phyloP scores from a whole-genome alignment of 2,888 invertebrate species.

The Lasioglossum figueresi region DNA sequence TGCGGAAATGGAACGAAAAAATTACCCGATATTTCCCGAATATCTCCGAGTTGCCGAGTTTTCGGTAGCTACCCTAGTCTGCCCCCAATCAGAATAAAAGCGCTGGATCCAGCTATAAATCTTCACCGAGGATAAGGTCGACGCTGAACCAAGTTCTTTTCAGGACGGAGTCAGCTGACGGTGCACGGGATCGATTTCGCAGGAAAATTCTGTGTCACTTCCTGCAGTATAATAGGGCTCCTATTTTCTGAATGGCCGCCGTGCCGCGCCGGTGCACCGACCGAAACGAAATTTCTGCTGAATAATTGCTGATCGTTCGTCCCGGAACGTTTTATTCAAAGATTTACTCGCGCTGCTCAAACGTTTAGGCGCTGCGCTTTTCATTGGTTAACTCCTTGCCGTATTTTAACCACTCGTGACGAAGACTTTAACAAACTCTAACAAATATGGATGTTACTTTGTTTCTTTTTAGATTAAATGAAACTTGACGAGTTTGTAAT shows the following conservation, averaged over 20 bases:
- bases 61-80: background rate
- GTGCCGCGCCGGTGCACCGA: background rate
- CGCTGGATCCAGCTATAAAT: conserved; percentile 11
- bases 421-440: no score
- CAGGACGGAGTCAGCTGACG: background rate
- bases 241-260: background rate
- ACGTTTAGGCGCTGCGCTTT: background rate
- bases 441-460: no score
- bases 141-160: background rate
- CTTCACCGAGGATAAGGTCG: background rate
- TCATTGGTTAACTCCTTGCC: background rate
- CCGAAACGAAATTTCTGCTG: background rate
- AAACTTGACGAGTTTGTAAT: no score
- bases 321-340: background rate
- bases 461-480: no score
- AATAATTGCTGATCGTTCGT: conserved; percentile 1
- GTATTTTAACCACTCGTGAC: no score
- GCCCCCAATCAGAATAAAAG: conserved; percentile 25
- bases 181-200: background rate
- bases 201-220: conserved; percentile 8
- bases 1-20: conserved; percentile 3
- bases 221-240: background rate
- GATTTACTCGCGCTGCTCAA: background rate
- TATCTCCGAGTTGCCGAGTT: conserved; percentile 14
- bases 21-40: conserved; percentile 28